Conservation (phyloP, 2,113 vertebrate genomes). For the Malurus melanocephalus region DNA sequence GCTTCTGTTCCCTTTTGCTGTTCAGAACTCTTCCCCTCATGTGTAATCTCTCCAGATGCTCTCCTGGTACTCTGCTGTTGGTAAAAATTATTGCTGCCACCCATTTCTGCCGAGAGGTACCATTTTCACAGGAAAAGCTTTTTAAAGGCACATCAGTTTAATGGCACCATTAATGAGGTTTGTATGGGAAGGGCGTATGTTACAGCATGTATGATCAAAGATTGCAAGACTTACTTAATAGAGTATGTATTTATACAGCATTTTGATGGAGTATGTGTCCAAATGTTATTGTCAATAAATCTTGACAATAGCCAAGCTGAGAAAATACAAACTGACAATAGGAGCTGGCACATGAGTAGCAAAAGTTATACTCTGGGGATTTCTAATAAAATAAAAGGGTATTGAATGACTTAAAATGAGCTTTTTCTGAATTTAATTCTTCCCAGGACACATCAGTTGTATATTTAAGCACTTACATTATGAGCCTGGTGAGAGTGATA, state of each 20-base stretch:
- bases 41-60: not conserved
- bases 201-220: not conserved
- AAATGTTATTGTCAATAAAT: slow-evolving; percentile 13
- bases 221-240: not conserved
- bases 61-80: not conserved
- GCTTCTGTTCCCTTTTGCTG: not conserved
- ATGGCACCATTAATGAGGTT: not conserved
- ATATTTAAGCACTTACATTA: slow-evolving; percentile 18
- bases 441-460: not conserved
- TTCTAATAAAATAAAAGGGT: not conserved
- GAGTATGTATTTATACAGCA: not conserved
- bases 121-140: not conserved
- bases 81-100: not conserved
- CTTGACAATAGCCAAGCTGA: not conserved
- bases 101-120: not conserved
- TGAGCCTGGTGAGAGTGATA: not conserved
- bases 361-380: not conserved
- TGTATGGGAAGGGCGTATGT: not conserved
- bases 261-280: not conserved
- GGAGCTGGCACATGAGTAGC: not conserved
- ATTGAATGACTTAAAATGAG: not conserved
- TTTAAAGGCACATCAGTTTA: not conserved
- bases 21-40: not conserved
- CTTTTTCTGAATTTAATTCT: slow-evolving; percentile 11
- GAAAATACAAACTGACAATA: not conserved